A percentile compares a stretch with the other conserved stretches of the same genome.
These are phyloP conservation scores for Pemphredon lugubris DNA, from an alignment of 2,888 invertebrate species.

Conservation along the genomic window DNA sequence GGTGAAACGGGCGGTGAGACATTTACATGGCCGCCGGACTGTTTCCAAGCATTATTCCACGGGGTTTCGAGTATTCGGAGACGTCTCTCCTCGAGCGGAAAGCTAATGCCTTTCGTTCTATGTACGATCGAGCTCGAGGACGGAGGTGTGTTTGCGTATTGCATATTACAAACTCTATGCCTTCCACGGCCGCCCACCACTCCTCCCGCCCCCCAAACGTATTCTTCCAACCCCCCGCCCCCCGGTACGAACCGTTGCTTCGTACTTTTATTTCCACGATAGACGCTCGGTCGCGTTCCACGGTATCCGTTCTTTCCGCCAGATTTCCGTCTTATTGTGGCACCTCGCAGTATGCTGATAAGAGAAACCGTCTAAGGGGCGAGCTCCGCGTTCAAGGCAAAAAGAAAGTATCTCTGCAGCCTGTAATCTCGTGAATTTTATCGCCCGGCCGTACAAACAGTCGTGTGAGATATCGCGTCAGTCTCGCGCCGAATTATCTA, in stretches of 20 bases:
- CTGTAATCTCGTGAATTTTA: constrained; percentile 55
- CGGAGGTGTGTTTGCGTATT: constrained; percentile 45
- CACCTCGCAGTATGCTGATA: constrained; percentile 59
- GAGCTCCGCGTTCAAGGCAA: constrained; percentile 9
- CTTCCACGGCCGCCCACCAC: neutral
- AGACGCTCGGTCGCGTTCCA: constrained; percentile 56
- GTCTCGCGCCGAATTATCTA: constrained; percentile 17
- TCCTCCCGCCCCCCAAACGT: neutral
- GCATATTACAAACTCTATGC: constrained; percentile 40
- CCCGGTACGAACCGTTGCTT: constrained; percentile 42
- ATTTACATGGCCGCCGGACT: constrained; percentile 38
- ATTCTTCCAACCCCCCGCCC: constrained; percentile 9
- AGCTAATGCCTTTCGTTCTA: constrained; percentile 22
- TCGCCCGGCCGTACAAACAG: constrained; percentile 46
- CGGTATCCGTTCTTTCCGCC: constrained; percentile 67
- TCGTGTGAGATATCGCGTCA: constrained; percentile 13
- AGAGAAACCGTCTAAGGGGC: constrained; percentile 51
- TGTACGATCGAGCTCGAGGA: constrained; percentile 25
- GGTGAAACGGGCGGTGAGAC: constrained; percentile 6
- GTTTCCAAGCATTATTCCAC: constrained; percentile 11
- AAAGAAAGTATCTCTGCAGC: constrained; percentile 43
- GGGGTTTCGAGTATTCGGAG: constrained; percentile 25
- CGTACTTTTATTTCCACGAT: constrained; percentile 63
- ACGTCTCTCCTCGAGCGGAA: constrained; percentile 41
- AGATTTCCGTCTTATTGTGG: constrained; percentile 69